A percentile compares a stretch with the other conserved stretches of the same genome.
phyloP scores from a whole-genome alignment of 2,797 vertebrate genomes.

The Odontamblyopus rebecca region DNA sequence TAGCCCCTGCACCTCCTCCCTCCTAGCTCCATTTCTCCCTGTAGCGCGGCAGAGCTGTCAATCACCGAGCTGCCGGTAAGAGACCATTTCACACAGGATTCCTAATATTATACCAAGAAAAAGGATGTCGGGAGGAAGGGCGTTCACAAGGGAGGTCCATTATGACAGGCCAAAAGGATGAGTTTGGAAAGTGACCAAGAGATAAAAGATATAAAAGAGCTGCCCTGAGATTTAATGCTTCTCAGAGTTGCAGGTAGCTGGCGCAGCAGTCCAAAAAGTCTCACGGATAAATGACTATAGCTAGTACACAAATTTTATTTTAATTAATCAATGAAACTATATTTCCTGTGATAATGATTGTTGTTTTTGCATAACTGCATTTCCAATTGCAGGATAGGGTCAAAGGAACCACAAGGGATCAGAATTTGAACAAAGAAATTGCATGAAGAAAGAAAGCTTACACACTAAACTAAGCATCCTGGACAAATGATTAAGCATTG shows the following conservation, averaged over 20 bases:
- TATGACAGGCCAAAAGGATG: conserved; percentile 41
- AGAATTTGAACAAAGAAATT: neutral
- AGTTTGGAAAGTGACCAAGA: conserved; percentile 33
- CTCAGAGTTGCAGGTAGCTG: neutral
- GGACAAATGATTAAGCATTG: too few relatives aligned
- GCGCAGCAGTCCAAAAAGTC: neutral
- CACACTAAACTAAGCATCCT: neutral
- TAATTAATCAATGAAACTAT: neutral
- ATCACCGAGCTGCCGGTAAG: conserved; percentile 55
- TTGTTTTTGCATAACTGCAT: neutral
- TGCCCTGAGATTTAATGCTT: conserved; percentile 2
- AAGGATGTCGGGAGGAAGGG: conserved; percentile 15
- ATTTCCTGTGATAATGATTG: neutral
- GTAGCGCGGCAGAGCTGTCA: conserved; percentile 48
- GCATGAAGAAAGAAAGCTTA: neutral
- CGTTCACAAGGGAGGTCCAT: conserved; percentile 11
- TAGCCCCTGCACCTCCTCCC: conserved; percentile 23
- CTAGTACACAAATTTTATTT: neutral
- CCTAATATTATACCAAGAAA: conserved; percentile 41
- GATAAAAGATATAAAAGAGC: conserved; percentile 16
- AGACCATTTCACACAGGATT: conserved; percentile 57
- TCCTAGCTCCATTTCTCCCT: conserved; percentile 8
- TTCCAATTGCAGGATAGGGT: neutral
- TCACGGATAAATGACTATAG: neutral
- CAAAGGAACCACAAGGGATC: neutral